Percentiles rank a stretch among this genome's conserved stretches.
phyloP scores from a whole-genome alignment of 2,888 invertebrate genomes.

The Idaea biselata region DNA sequence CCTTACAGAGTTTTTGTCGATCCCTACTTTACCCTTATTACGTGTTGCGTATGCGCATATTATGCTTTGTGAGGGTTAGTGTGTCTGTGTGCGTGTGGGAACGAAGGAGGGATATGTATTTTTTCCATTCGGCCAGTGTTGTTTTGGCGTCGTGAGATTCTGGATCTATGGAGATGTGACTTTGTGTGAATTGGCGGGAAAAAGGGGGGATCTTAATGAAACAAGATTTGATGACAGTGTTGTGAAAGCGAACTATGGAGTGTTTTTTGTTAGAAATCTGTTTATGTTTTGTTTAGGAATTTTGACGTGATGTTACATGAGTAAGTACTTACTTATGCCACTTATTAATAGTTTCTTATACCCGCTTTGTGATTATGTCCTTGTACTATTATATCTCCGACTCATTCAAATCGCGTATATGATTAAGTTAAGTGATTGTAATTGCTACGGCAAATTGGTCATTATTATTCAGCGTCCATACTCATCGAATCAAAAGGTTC shows the following conservation, averaged over 20 bases:
- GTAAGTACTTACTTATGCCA: constrained; percentile 45
- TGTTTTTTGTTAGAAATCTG: constrained; percentile 30
- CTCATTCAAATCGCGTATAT: not conserved
- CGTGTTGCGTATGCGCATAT: constrained; percentile 50
- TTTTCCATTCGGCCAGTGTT: constrained; percentile 50
- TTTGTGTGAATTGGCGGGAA: constrained; percentile 65
- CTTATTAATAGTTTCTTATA: not conserved
- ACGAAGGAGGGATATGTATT: constrained; percentile 44
- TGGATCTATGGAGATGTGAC: constrained; percentile 51
- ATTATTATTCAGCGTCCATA: constrained; percentile 3
- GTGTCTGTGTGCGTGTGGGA: constrained; percentile 48
- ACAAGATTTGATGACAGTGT: constrained; percentile 18
- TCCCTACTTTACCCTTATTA: constrained; percentile 67
- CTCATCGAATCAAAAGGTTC: not conserved
- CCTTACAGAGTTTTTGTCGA: constrained; percentile 63
- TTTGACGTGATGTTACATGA: constrained; percentile 67
- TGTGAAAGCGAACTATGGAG: constrained; percentile 55
- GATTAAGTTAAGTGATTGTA: not conserved
- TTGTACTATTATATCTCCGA: not conserved
- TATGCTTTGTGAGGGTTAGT: constrained; percentile 57
- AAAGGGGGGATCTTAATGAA: constrained; percentile 22
- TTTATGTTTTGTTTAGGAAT: constrained; percentile 46
- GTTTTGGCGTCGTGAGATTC: constrained; percentile 49
- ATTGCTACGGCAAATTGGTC: not conserved
- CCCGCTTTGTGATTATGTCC: not conserved